Evolutionary conservation across 2,113 vertebrate species (phyloP), one percentile per base, ranked within the genome.

Genomic region (Xyliphius kryptos): DNA sequence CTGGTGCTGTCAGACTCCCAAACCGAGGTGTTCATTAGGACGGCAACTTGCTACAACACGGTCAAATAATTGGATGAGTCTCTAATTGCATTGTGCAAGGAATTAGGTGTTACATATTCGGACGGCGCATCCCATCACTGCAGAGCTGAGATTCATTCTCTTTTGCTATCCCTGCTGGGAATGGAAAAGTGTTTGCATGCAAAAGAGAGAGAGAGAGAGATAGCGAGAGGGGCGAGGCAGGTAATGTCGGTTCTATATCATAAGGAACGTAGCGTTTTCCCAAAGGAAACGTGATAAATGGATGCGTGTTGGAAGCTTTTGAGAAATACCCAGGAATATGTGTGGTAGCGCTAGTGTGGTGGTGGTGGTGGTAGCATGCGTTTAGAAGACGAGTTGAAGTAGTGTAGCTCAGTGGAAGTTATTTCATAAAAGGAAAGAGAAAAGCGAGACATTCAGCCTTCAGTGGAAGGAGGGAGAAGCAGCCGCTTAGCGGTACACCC

Each of bases 1-100:
- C 58, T 68, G 81, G 82, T 80, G 82, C 62, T 80, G 74, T 72
- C 77, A 63, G 73, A 76, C 80, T 85, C 82, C 74, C 84, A 83
- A 87, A 83, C 77, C 63, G 76, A 79, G 17, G 80, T 85, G 75
- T 89, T 89, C 78, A 85, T 88, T 89, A 87, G 86, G 73, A 79
- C 73, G 41, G 55, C 49, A 1, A 64, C 74, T 78, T 85, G 88
- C 72, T 64, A 84, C 80, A 78, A 72, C 80, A 84, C 68, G 69
- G 66, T 49, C 81, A 83, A 74, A 59, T 77, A 86, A 81, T 75
- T 68, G 70, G 85, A 80, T 15, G 70, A 77, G 74, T 32, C 72
- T 85, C 82, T 85, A 88, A 90, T 82, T 85, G 79, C 74, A 44
- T 51, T 67, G 57, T 61, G 70, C 62, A n/a, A n/a, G n/a, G 72